These are phyloP conservation scores for Clostera curtula DNA, from an alignment of 2,888 invertebrate species.

Conservation along the genomic window DNA sequence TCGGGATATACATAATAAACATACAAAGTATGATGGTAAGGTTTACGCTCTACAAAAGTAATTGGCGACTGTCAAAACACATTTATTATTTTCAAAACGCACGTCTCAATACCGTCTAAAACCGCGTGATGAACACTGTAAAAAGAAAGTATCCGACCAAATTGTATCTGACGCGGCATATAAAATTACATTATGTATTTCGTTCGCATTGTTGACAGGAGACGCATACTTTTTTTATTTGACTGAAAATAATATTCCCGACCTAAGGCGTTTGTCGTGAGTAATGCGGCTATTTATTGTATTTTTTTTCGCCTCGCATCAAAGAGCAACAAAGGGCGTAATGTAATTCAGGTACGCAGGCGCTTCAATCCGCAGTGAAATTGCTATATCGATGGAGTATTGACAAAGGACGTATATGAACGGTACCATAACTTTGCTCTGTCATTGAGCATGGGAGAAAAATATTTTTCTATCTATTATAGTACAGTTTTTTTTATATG, in stretches of 20 bases:
- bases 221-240: constrained; percentile 15
- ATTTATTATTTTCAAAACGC: no score
- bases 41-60: no score
- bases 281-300: constrained; percentile 43
- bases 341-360: constrained; percentile 23
- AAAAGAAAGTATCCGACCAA: constrained; percentile 16
- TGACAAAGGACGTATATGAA: constrained; percentile 19
- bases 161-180: constrained; percentile 16
- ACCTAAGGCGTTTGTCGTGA: constrained; percentile 29
- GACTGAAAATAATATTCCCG: constrained; percentile 23
- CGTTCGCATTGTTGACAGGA: constrained; percentile 22
- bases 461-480: no score
- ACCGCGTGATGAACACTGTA: no score
- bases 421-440: no score
- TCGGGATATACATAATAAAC: no score
- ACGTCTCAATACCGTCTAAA: no score
- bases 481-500: no score
- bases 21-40: no score
- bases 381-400: constrained; percentile 29
- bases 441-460: no score
- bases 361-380: constrained; percentile 36
- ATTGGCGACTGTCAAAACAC: no score
- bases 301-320: constrained; percentile 45
- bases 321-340: constrained; percentile 42
- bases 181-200: constrained; percentile 21